Percentiles rank a stretch among this genome's conserved stretches.
These are phyloP conservation scores for Heliopora coerulea DNA, from an alignment of 92 coral and sea anemone species.

Conservation along the genomic window DNA sequence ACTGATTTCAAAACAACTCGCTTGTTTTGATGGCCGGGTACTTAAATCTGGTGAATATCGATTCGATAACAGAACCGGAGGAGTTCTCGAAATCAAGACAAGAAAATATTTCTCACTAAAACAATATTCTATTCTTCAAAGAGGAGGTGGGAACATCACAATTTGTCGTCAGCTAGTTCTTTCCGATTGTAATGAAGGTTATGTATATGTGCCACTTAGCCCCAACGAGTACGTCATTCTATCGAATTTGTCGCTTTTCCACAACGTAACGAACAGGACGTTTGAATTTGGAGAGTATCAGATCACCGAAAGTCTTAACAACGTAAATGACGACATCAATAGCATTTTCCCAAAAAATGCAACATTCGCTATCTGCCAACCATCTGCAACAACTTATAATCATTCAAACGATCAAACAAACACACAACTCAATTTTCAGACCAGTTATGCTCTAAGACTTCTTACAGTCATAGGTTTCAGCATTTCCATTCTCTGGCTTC, in stretches of 20 bases:
- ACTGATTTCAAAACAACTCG: slow-evolving; percentile 13
- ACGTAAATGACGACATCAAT: too few relatives aligned
- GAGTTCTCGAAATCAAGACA: background rate
- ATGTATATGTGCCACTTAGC: slow-evolving; percentile 1
- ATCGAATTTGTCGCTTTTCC: slow-evolving; percentile 6
- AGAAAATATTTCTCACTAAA: background rate
- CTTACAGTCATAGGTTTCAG: slow-evolving; percentile 35
- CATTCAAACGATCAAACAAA: too few relatives aligned
- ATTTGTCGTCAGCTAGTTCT: slow-evolving; percentile 23
- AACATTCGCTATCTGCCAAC: background rate
- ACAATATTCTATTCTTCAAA: background rate
- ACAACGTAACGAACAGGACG: slow-evolving; percentile 1
- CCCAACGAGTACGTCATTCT: background rate
- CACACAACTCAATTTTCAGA: background rate
- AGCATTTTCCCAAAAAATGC: background rate
- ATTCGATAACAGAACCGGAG: background rate
- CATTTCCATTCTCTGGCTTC: slow-evolving; percentile 34
- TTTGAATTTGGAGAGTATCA: slow-evolving; percentile 19
- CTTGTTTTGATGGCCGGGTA: background rate
- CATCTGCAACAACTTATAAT: background rate
- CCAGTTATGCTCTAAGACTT: background rate
- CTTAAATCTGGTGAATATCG: background rate
- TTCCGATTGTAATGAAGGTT: background rate
- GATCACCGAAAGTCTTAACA: background rate
- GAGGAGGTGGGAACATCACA: background rate